Base-by-base conservation (phyloP, 2,113 vertebrate species). In the Bagarius yarrelli region DNA sequence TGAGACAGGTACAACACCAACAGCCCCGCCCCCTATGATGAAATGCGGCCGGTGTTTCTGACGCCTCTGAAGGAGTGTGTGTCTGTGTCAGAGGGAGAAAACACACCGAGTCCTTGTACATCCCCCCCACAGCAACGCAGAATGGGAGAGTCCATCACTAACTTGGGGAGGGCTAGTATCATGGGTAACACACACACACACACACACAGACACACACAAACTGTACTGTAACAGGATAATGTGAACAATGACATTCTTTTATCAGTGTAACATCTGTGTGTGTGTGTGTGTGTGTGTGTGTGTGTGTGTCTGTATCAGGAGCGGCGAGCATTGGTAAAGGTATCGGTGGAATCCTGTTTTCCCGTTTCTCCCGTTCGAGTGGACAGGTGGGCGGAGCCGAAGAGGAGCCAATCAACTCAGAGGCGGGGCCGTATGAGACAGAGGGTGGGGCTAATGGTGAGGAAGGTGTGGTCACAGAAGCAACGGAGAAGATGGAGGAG, bases 121-220 rank as follows among this genome's bases (percentile, higher is more conserved):
- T 98, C 96, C 1, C 97, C 97, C 0, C 95, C 97, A 0, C 88
- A 96, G 90, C 87, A 92, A 64, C 94, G 96, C 56, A 92, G 95
- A 21, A 98, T 98, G 0, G 96, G 97, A 14, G 96, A 98, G 88
- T 99, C 97, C 66, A 96, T 99, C 88, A 98, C 97, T 18, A 99
- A 88, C 85, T 93, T 98, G 53, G 97, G 96, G 89, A 99, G 98
- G 91, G 97, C 97, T n/a, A 97, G 97, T 89, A 96, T 98, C 79
- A 88, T 98, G 90, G 96, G 97, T 98, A 87, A 93, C 47, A 73
- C 70, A 53, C 70, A 55, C n/a, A 73, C 9, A 75, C 32, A 40
- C 32, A 75, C 52, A 56, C 8, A 40, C 4, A n/a, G 2, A 25
- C 13, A 71, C 3, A 71, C 19, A 52, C 9, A 47, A 4, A 47